Conservation (phyloP, 2,113 vertebrate species). For the Elephantulus edwardii region DNA sequence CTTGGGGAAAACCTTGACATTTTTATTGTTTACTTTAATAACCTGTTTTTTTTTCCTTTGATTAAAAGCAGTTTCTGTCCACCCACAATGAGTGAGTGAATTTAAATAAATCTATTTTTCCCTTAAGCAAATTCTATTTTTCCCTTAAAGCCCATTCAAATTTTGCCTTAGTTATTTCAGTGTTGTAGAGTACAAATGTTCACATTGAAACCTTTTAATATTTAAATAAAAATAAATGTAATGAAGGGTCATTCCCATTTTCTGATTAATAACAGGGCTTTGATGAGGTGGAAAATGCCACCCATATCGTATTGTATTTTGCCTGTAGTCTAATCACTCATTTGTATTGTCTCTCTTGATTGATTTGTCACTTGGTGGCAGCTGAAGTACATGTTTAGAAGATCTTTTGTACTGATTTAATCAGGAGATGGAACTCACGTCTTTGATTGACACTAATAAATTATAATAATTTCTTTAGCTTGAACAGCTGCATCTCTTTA, state of each 20-base stretch:
- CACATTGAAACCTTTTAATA: slow-evolving; percentile 20
- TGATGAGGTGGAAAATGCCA: neutral
- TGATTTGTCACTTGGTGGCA: slow-evolving; percentile 71
- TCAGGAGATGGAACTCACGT: slow-evolving; percentile 66
- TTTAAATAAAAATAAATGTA: slow-evolving; percentile 37
- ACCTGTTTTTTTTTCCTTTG: neutral
- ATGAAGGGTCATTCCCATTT: slow-evolving; percentile 29
- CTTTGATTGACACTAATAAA: slow-evolving; percentile 75
- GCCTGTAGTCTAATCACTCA: slow-evolving; percentile 37
- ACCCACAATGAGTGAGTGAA: neutral
- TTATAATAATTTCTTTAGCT: slow-evolving; percentile 68
- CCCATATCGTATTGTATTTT: neutral
- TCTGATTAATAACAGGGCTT: slow-evolving; percentile 46
- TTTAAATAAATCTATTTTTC: neutral
- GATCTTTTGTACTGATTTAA: slow-evolving; percentile 71
- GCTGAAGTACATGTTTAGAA: slow-evolving; percentile 60
- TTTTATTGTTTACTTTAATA: neutral
- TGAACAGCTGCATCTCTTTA: slow-evolving; percentile 63
- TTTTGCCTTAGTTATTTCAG: slow-evolving; percentile 40
- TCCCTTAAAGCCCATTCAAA: slow-evolving; percentile 26
- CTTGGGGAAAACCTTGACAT: neutral
- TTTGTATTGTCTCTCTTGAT: slow-evolving; percentile 68
- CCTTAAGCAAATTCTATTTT: slow-evolving; percentile 17
- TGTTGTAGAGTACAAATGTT: slow-evolving; percentile 14
- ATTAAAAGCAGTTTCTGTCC: neutral